Conservation (phyloP, 2,888 invertebrate genomes). For the Erebia aethiops region DNA sequence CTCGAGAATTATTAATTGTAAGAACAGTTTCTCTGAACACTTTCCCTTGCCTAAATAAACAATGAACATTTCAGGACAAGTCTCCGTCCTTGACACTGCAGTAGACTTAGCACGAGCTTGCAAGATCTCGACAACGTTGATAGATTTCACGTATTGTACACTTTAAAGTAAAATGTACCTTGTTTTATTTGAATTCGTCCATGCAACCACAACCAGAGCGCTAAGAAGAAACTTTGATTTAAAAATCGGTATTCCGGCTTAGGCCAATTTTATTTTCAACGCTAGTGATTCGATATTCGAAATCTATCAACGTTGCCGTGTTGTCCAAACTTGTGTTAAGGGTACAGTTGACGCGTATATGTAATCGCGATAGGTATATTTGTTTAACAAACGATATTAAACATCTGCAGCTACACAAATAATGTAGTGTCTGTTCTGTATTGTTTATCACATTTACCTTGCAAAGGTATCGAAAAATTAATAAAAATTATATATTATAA, state of each 20-base stretch:
- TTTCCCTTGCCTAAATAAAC: slow-evolving; percentile 56
- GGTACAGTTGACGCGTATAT: slow-evolving; percentile 47
- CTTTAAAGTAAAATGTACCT: too few relatives aligned
- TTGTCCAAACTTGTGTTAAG: too few relatives aligned
- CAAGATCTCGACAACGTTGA: too few relatives aligned
- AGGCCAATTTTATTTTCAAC: too few relatives aligned
- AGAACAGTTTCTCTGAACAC: slow-evolving; percentile 70
- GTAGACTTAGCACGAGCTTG: too few relatives aligned
- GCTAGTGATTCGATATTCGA: too few relatives aligned
- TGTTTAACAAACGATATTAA: slow-evolving; percentile 35
- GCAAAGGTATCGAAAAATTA: slow-evolving; percentile 77
- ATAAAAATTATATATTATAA: slow-evolving; percentile 58
- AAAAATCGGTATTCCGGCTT: too few relatives aligned
- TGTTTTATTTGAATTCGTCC: too few relatives aligned
- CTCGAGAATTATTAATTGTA: slow-evolving; percentile 74
- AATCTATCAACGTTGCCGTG: too few relatives aligned
- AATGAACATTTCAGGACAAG: slow-evolving; percentile 59
- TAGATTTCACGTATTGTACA: too few relatives aligned
- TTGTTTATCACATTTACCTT: slow-evolving; percentile 72
- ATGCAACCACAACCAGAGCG: too few relatives aligned
- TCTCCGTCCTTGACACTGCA: slow-evolving; percentile 71
- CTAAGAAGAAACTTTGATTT: too few relatives aligned
- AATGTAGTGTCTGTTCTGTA: slow-evolving; percentile 71
- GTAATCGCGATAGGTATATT: slow-evolving; percentile 51
- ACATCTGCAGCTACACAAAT: slow-evolving; percentile 54